Evolutionary conservation across 2,113 vertebrate species (phyloP).

Genomic region (Stigmatopora nigra): DNA sequence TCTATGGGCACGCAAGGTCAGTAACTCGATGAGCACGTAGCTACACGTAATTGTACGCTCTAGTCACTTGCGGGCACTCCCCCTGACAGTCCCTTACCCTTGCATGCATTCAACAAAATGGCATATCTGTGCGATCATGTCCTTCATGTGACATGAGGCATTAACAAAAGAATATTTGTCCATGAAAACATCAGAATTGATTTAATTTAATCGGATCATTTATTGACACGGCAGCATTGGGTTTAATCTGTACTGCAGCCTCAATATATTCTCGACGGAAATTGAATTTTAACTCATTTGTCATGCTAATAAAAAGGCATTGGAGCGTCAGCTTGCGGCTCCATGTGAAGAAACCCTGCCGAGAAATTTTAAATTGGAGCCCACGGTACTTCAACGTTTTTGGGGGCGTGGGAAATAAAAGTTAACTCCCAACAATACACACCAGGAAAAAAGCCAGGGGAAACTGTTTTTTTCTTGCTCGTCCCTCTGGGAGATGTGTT

Average conservation of each 20-base stretch:
- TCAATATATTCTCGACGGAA: slow-evolving; percentile 15
- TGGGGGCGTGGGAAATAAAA: neutral
- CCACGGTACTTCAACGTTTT: neutral
- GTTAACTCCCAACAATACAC: slow-evolving; percentile 10
- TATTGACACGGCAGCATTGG: slow-evolving; percentile 3
- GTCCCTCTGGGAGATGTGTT: slow-evolving; percentile 33
- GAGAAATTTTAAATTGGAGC: slow-evolving; percentile 1
- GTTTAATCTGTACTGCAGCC: slow-evolving; percentile 20
- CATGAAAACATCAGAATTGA: slow-evolving; percentile 6
- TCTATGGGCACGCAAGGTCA: slow-evolving; percentile 58
- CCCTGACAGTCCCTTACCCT: neutral
- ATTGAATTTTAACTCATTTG: slow-evolving; percentile 30
- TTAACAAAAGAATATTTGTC: slow-evolving; percentile 4
- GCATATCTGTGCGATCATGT: slow-evolving; percentile 10
- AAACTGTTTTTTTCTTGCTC: slow-evolving; percentile 12
- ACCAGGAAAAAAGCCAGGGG: slow-evolving; percentile 5
- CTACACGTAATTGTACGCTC: neutral
- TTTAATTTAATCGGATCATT: slow-evolving; percentile 19
- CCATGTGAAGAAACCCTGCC: slow-evolving; percentile 3
- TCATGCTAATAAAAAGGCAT: slow-evolving; percentile 33
- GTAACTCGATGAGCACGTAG: slow-evolving; percentile 34
- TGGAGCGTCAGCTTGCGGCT: slow-evolving; percentile 18
- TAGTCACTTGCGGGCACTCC: slow-evolving; percentile 5
- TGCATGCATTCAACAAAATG: slow-evolving; percentile 28
- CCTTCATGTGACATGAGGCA: slow-evolving; percentile 7